Evolutionary conservation across 1,140 invertebrate genomes (phyloP).

Genomic region (Daktulosphaira vitifoliae): DNA sequence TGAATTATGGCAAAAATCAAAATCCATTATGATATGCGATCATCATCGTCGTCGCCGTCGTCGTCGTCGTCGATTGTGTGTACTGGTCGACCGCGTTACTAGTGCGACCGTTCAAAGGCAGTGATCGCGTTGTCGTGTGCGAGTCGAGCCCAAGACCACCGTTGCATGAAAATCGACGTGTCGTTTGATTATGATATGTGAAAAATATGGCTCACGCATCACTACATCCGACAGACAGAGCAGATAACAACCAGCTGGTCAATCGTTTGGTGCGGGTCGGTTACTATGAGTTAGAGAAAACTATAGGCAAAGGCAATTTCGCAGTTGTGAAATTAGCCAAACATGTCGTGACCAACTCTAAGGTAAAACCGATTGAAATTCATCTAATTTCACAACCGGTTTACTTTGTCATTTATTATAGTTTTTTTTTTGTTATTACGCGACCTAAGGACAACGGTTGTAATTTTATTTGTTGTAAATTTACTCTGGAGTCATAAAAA

Average conservation of each 20-base stretch:
- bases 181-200: slow-evolving; percentile 12
- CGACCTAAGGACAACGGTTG: too few relatives aligned
- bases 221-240: slow-evolving; percentile 9
- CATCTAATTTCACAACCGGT: background rate
- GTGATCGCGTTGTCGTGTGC: too few relatives aligned
- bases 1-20: too few relatives aligned
- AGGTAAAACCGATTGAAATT: slow-evolving; percentile 64
- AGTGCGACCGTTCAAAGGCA: too few relatives aligned
- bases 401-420: background rate
- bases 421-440: background rate
- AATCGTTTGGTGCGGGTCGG: slow-evolving; percentile 81
- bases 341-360: slow-evolving; percentile 95
- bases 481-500: too few relatives aligned
- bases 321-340: slow-evolving; percentile 95
- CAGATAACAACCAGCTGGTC: background rate
- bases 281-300: slow-evolving; percentile 92
- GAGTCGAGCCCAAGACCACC: too few relatives aligned
- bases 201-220: slow-evolving; percentile 13
- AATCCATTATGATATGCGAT: too few relatives aligned
- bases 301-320: slow-evolving; percentile 98
- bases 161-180: too few relatives aligned
- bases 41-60: too few relatives aligned
- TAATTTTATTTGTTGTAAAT: too few relatives aligned
- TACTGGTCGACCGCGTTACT: too few relatives aligned
- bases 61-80: too few relatives aligned